Conservation (phyloP, 53 echinoderm and acorn worm species). For the Mesocentrotus franciscanus region DNA sequence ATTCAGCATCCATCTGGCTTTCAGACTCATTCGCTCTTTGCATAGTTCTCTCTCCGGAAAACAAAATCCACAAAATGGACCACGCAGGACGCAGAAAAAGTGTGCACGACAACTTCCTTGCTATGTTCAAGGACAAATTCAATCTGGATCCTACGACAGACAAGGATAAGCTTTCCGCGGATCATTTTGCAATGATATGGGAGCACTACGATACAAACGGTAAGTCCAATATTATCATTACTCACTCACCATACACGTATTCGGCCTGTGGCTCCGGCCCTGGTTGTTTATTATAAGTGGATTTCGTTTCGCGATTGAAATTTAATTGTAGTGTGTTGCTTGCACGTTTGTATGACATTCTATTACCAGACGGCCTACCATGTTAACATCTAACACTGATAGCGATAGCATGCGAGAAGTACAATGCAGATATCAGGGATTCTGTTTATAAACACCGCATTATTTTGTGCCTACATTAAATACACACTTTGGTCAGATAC, state of each 20-base stretch:
- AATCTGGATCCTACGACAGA: slow-evolving; percentile 29
- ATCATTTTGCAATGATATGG: slow-evolving; percentile 89
- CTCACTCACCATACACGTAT: neutral
- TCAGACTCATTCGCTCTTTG: neutral
- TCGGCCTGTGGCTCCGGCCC: neutral
- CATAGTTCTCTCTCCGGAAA: neutral
- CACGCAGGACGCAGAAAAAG: slow-evolving; percentile 70
- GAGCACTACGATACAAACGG: slow-evolving; percentile 95
- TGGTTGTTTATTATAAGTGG: slow-evolving; percentile 16
- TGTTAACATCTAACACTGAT: slow-evolving; percentile 14
- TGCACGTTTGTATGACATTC: neutral
- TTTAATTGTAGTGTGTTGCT: slow-evolving; percentile 16
- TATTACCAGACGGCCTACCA: neutral
- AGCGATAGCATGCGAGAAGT: neutral
- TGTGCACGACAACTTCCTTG: slow-evolving; percentile 89
- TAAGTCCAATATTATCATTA: slow-evolving; percentile 68
- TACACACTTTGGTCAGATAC: too few species aligned
- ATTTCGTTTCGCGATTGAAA: neutral
- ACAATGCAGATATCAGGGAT: neutral
- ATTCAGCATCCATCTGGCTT: neutral
- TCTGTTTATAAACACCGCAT: neutral
- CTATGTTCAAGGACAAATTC: slow-evolving; percentile 58
- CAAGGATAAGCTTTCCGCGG: slow-evolving; percentile 79
- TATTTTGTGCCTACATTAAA: too few species aligned
- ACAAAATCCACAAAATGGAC: slow-evolving; percentile 16